These are phyloP conservation scores for Cephalopterus ornatus DNA, from an alignment of 2,113 vertebrate genomes.

Conservation along the genomic window DNA sequence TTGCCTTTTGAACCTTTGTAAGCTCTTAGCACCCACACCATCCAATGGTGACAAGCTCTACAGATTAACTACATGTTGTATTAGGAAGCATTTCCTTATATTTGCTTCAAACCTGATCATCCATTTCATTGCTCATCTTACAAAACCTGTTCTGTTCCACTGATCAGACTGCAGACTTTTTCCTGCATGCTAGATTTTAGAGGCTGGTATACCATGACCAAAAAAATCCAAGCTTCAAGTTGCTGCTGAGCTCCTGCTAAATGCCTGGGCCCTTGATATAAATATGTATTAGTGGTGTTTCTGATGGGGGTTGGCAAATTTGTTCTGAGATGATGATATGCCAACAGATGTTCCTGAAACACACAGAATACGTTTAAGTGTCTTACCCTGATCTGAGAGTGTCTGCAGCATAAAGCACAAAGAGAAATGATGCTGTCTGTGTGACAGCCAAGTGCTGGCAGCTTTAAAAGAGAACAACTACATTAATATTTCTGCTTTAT, in stretches of 20 bases:
- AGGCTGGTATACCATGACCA: background rate
- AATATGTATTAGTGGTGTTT: background rate
- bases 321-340: background rate
- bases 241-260: background rate
- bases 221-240: background rate
- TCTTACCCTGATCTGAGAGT: background rate
- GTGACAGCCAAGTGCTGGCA: background rate
- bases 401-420: background rate
- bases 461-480: background rate
- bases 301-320: background rate
- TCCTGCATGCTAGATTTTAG: background rate
- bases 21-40: background rate
- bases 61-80: background rate
- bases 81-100: background rate
- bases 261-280: background rate
- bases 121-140: background rate
- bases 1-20: background rate
- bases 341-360: background rate
- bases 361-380: background rate
- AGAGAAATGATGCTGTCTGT: background rate
- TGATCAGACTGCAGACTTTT: background rate
- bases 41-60: background rate
- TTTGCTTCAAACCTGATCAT: background rate
- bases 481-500: constrained; percentile 4
- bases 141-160: background rate